phyloP scores from a whole-genome alignment of 2,888 invertebrate species.

The Crematogaster levior region DNA sequence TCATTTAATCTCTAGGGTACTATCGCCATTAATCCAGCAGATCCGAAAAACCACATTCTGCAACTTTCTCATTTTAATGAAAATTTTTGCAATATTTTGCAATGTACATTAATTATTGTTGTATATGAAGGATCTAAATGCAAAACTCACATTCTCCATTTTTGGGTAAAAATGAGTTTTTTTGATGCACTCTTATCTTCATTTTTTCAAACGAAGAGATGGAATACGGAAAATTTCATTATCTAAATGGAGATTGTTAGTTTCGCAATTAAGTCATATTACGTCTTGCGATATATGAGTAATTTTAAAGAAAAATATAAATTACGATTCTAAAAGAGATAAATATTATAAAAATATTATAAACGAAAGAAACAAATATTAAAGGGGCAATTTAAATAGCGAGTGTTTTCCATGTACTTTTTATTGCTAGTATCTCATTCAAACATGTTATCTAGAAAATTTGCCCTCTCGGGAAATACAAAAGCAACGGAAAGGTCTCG shows the following conservation, averaged over 20 bases:
- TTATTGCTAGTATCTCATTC: neutral
- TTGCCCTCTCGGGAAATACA: constrained; percentile 11
- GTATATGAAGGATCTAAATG: no score
- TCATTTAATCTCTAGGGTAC: neutral
- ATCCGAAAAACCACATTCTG: neutral
- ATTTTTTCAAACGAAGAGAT: no score
- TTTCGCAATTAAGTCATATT: no score
- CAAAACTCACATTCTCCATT: no score
- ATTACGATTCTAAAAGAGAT: neutral
- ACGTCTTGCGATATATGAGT: neutral
- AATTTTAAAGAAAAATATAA: neutral
- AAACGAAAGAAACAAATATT: neutral
- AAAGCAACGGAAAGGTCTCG: constrained; percentile 3
- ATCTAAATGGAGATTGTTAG: no score
- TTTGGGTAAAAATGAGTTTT: no score
- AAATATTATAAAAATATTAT: neutral
- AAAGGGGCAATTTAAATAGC: neutral
- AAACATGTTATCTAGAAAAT: constrained; percentile 14
- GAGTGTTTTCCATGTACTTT: neutral
- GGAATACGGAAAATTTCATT: no score
- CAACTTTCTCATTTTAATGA: neutral
- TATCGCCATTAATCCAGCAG: neutral
- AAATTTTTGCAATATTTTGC: neutral
- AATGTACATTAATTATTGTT: neutral
- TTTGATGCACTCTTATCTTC: no score